phyloP scores from a whole-genome alignment of 2,113 vertebrate species.

The Carassius auratus region DNA sequence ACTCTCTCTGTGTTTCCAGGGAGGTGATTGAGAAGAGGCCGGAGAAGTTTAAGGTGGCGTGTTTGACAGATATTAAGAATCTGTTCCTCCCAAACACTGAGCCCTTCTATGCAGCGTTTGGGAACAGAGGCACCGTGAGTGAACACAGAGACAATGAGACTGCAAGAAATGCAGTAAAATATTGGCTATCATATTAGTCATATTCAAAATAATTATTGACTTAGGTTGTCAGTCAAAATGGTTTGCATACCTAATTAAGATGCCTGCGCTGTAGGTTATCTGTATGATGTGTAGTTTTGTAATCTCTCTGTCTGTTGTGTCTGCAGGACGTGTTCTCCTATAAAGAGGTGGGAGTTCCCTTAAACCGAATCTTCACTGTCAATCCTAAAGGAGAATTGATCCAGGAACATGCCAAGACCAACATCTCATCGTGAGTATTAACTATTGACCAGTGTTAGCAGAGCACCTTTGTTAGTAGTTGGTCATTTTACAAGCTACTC shows the following conservation, averaged over 20 bases:
- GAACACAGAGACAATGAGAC: not conserved
- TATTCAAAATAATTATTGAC: not conserved
- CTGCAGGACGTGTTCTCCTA: conserved; percentile 93
- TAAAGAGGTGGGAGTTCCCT: conserved; percentile 93
- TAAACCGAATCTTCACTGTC: conserved; percentile 97
- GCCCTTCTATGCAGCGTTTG: conserved; percentile 96
- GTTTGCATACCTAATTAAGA: not conserved
- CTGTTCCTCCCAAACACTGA: conserved; percentile 91
- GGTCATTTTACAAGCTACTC: not conserved
- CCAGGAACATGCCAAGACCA: conserved; percentile 96
- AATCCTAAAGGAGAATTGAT: conserved; percentile 97
- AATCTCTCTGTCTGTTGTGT: not conserved
- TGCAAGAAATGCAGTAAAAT: not conserved
- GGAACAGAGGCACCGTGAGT: conserved; percentile 93
- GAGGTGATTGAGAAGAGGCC: conserved; percentile 99
- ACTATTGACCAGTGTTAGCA: not conserved
- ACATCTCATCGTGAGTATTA: conserved; percentile 92
- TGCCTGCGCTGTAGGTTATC: not conserved
- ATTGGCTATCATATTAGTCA: not conserved
- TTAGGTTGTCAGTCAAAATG: not conserved
- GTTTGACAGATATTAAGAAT: conserved; percentile 93
- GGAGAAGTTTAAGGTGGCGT: conserved; percentile 98
- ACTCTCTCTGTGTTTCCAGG: conserved; percentile 67
- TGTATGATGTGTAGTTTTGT: not conserved
- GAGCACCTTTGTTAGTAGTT: not conserved